phyloP scores from a whole-genome alignment of 2,797 vertebrate genomes.

The Argyrosomus regius region DNA sequence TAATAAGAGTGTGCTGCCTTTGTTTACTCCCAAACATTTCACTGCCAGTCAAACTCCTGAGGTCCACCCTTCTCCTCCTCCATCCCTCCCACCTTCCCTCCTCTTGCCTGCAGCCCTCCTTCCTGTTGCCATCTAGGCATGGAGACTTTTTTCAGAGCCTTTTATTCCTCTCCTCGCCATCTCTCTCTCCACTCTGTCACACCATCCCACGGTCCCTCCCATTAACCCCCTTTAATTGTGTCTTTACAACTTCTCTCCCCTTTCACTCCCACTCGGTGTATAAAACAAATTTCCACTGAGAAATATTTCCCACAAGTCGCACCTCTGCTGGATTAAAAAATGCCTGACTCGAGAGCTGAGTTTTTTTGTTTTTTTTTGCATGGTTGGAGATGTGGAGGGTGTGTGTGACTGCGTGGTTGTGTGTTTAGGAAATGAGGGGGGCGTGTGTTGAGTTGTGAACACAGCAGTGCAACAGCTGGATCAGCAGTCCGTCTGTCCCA shows the following conservation, averaged over 20 bases:
- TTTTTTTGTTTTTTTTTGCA: neutral
- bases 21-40: slow-evolving; percentile 15
- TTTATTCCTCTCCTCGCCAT: slow-evolving; percentile 67
- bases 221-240: slow-evolving; percentile 34
- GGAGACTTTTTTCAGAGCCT: slow-evolving; percentile 52
- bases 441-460: slow-evolving; percentile 36
- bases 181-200: slow-evolving; percentile 77
- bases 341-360: slow-evolving; percentile 1
- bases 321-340: slow-evolving; percentile 28
- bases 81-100: slow-evolving; percentile 24
- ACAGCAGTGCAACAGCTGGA: slow-evolving; percentile 47
- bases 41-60: slow-evolving; percentile 53
- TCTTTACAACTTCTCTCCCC: slow-evolving; percentile 2
- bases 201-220: slow-evolving; percentile 76
- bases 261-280: neutral
- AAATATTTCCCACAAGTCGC: slow-evolving; percentile 24
- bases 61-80: slow-evolving; percentile 45
- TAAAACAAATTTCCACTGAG: slow-evolving; percentile 32
- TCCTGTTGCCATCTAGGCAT: slow-evolving; percentile 64
- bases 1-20: neutral
- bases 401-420: slow-evolving; percentile 24
- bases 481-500: slow-evolving; percentile 34
- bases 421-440: slow-evolving; percentile 59
- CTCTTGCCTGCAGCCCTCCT: slow-evolving; percentile 51
- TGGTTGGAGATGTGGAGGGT: slow-evolving; percentile 6